phyloP scores from a whole-genome alignment of 2,888 invertebrate genomes.

The Glaucopsyche alexis region DNA sequence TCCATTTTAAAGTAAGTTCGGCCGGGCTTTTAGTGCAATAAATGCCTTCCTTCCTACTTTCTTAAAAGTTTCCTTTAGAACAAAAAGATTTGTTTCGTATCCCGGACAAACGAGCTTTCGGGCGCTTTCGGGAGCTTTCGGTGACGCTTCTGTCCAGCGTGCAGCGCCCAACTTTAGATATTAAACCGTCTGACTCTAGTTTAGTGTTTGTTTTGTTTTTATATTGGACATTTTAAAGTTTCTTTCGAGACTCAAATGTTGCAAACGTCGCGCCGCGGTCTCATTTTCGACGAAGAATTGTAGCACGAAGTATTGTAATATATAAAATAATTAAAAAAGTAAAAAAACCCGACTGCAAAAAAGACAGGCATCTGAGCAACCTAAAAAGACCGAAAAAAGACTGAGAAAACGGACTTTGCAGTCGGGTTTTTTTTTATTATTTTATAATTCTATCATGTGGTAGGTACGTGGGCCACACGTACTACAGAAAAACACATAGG shows the following conservation, averaged over 20 bases:
- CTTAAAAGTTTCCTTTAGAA: constrained; percentile 77
- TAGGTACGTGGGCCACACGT: too few species aligned
- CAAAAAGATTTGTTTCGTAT: constrained; percentile 75
- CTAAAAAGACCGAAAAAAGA: too few species aligned
- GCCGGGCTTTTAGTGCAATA: constrained; percentile 77
- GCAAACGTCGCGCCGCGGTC: not conserved
- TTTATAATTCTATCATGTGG: too few species aligned
- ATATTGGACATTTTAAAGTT: constrained; percentile 18
- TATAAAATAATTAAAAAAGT: too few species aligned
- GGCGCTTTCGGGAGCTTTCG: constrained; percentile 31
- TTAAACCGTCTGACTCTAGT: constrained; percentile 41
- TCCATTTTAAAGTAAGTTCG: constrained; percentile 78
- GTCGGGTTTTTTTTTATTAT: too few species aligned
- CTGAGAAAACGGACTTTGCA: too few species aligned
- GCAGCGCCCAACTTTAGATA: constrained; percentile 42
- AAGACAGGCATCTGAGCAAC: too few species aligned
- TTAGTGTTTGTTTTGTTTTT: constrained; percentile 35
- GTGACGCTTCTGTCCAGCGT: constrained; percentile 35
- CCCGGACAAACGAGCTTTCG: constrained; percentile 61
- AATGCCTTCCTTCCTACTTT: constrained; percentile 78
- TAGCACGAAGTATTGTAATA: too few species aligned
- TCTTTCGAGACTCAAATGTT: not conserved
- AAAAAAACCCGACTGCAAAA: too few species aligned
- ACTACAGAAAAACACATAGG: too few species aligned
- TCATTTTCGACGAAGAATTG: not conserved